These are phyloP conservation scores for Eucera pruinosa DNA, from an alignment of 2,888 invertebrate species.

Conservation along the genomic window DNA sequence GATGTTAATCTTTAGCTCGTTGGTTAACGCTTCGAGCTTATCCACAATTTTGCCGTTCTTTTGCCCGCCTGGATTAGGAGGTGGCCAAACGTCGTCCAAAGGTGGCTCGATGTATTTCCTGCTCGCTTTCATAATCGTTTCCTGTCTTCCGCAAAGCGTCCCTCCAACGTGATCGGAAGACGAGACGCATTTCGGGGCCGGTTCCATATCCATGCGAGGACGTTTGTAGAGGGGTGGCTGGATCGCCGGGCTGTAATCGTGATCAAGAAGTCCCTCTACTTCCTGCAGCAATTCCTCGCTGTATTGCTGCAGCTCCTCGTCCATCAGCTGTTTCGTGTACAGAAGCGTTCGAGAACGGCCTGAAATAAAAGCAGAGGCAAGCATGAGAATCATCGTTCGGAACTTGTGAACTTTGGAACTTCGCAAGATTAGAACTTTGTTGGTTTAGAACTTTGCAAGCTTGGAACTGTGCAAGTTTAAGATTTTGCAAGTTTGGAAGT, in stretches of 20 bases:
- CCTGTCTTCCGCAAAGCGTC: slow-evolving; percentile 66
- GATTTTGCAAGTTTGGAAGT: too few relatives aligned
- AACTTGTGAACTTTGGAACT: too few relatives aligned
- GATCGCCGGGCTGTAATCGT: slow-evolving; percentile 80
- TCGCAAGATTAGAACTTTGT: too few relatives aligned
- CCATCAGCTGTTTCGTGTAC: slow-evolving; percentile 79
- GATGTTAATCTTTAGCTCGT: slow-evolving; percentile 82
- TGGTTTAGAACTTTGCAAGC: too few relatives aligned
- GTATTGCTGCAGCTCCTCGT: slow-evolving; percentile 80
- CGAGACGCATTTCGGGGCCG: slow-evolving; percentile 65
- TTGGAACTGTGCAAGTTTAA: too few relatives aligned
- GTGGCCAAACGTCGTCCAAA: slow-evolving; percentile 87
- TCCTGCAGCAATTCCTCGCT: slow-evolving; percentile 81
- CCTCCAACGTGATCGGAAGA: slow-evolving; percentile 73
- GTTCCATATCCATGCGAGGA: slow-evolving; percentile 75
- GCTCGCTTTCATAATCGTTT: slow-evolving; percentile 55
- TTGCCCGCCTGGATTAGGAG: slow-evolving; percentile 82
- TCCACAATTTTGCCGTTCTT: slow-evolving; percentile 68
- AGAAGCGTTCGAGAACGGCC: slow-evolving; percentile 82
- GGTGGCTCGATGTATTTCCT: slow-evolving; percentile 86
- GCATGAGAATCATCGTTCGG: too few relatives aligned
- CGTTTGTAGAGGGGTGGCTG: slow-evolving; percentile 78
- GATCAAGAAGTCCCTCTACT: slow-evolving; percentile 80
- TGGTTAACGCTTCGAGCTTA: slow-evolving; percentile 77
- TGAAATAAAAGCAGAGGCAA: slow-evolving; percentile 44